Base-by-base conservation (phyloP, 1,140 invertebrate species). In the Danaus plexippus region DNA sequence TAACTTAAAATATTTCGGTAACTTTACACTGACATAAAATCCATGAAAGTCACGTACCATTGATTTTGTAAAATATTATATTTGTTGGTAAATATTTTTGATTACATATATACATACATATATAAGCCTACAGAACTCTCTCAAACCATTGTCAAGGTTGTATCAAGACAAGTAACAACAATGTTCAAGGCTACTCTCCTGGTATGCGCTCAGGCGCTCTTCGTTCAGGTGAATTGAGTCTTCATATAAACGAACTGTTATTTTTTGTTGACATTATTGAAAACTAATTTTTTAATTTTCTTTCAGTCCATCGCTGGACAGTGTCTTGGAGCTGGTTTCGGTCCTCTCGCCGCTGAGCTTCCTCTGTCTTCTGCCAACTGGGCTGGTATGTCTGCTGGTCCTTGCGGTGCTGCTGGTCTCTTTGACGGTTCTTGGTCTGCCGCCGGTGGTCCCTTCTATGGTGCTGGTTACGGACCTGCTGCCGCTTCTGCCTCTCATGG, bases 111-210 rank as follows among this genome's bases (percentile, higher is more conserved):
- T 22, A 22, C 18, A 32, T 32, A 32, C 22, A 32, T 32, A 32
- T 32, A 32, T 32, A 32, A 41, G 42, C 32, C 42, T 51, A 41
- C 11, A 12, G 15, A 41, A 41, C 32, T 2, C 9, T 41, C 9
- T 11, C 8, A 55, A 54, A 18, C 9, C n/a, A 15, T 32, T 32
- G 22, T 32, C 22, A 32, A 32, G 22, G 22, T 32, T 32, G 22
- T 32, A 32, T 32, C 22, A 32, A 32, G 22, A 32, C 22, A 32
- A 32, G 22, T 13, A 53, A 45, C 15, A 53, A 54, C 18, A 54
- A 71, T 75, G 71, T 64, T 62, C n/a, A 69, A 65, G 58, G 40
- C 44, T 32, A 44, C 69, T 15, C 53, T 75, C 32, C 40, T 67
- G 9, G 41, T 73, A 9, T 71, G 65, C 46, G 68, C 66, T 54